A percentile compares a stretch with the other conserved stretches of the same genome.
phyloP scores from a whole-genome alignment of 1,140 invertebrate genomes.

The Drosophila sturtevanti region DNA sequence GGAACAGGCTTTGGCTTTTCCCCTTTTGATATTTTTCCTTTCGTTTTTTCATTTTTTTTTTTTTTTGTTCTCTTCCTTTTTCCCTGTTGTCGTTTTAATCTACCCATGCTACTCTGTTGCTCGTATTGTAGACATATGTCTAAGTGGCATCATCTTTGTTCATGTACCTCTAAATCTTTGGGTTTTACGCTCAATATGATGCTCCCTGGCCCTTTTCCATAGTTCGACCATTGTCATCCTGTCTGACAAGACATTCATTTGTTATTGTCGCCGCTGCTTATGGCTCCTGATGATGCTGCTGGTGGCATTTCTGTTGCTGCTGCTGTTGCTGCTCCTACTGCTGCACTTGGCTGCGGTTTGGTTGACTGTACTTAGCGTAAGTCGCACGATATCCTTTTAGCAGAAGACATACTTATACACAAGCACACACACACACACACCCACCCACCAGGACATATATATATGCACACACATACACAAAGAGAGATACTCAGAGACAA shows the following conservation, averaged over 20 bases:
- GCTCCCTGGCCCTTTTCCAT: constrained; percentile 2
- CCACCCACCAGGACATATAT: not conserved
- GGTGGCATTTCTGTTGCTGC: constrained; percentile 39
- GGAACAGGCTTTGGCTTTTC: not conserved
- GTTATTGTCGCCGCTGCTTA: constrained; percentile 73
- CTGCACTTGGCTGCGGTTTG: constrained; percentile 67
- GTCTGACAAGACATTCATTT: constrained; percentile 61
- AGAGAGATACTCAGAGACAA: not conserved
- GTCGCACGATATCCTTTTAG: constrained; percentile 46
- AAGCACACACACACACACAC: not conserved
- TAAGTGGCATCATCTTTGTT: constrained; percentile 65
- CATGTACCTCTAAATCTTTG: constrained; percentile 77
- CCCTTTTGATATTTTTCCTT: not conserved
- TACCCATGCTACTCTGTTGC: constrained; percentile 21
- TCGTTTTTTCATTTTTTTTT: not conserved
- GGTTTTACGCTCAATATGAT: constrained; percentile 77
- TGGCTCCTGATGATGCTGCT: constrained; percentile 46
- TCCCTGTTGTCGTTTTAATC: not conserved
- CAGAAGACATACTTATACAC: constrained; percentile 9
- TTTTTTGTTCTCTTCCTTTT: not conserved
- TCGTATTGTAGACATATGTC: constrained; percentile 64
- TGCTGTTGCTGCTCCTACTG: constrained; percentile 44
- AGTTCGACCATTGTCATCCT: constrained; percentile 49
- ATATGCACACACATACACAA: not conserved
- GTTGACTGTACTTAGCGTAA: constrained; percentile 46